phyloP scores from a whole-genome alignment of 2,888 invertebrate species.

The Vannuccia rotundouncinata region DNA sequence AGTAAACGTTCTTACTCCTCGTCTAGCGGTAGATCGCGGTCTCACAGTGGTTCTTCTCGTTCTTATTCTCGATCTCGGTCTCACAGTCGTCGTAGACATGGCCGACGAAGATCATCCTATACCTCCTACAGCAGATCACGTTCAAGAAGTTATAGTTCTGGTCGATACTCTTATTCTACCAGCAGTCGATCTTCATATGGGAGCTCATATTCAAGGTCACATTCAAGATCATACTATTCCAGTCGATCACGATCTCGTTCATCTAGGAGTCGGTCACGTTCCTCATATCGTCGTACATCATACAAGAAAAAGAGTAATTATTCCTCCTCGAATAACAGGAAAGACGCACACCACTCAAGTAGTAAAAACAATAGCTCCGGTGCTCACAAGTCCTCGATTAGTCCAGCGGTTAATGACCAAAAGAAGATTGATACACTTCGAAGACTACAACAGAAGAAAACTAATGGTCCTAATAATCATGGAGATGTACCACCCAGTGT shows the following conservation, averaged over 20 bases:
- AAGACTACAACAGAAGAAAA: not conserved
- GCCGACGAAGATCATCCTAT: conserved; percentile 4
- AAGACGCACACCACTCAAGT: not conserved
- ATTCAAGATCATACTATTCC: conserved; percentile 28
- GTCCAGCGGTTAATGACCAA: not conserved
- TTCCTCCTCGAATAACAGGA: not conserved
- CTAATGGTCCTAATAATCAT: not conserved
- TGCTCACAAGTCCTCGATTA: not conserved
- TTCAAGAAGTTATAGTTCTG: not conserved
- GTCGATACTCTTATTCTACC: conserved; percentile 14
- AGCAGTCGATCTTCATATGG: conserved; percentile 21
- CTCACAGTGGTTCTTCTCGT: not conserved
- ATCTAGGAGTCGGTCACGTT: conserved; percentile 29
- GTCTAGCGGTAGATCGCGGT: not conserved
- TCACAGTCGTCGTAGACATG: not conserved
- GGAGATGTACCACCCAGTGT: conserved; percentile 13
- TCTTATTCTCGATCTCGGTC: conserved; percentile 5
- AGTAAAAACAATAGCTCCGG: not conserved
- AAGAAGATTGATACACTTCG: not conserved
- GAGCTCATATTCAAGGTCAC: conserved; percentile 31
- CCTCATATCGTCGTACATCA: not conserved
- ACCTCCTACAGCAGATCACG: conserved; percentile 12
- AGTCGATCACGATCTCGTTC: conserved; percentile 34
- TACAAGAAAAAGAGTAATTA: not conserved
- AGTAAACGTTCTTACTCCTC: not conserved